Percentiles rank a stretch among this genome's conserved stretches.
phyloP scores from a whole-genome alignment of 1,140 invertebrate species.

The Phocides pigmalion region DNA sequence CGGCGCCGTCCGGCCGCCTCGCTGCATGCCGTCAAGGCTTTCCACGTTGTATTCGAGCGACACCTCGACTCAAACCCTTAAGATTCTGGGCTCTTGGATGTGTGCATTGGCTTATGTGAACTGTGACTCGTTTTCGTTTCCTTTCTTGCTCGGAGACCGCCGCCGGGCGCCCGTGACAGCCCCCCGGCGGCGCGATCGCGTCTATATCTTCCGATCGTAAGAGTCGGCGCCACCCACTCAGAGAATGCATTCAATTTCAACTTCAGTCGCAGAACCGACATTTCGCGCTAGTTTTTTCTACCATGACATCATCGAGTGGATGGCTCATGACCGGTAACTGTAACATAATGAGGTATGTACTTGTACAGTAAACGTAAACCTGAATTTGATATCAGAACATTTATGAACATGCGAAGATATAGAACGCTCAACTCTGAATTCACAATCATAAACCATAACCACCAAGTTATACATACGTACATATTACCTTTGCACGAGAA shows the following conservation, averaged over 20 bases:
- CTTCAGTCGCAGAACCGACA: constrained; percentile 24
- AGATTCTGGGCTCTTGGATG: constrained; percentile 83
- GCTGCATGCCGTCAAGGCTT: constrained; percentile 80
- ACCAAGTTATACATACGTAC: constrained; percentile 62
- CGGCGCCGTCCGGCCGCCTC: constrained; percentile 66
- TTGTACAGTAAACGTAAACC: constrained; percentile 33
- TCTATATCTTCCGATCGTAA: constrained; percentile 75
- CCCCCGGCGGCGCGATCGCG: constrained; percentile 68
- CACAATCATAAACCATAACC: constrained; percentile 73
- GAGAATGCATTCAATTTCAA: constrained; percentile 22
- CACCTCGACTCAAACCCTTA: constrained; percentile 81
- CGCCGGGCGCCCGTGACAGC: constrained; percentile 65
- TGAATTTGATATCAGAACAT: constrained; percentile 7
- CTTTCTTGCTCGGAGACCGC: constrained; percentile 78
- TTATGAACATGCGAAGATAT: constrained; percentile 67
- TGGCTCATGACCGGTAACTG: constrained; percentile 24
- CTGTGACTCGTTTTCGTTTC: constrained; percentile 83
- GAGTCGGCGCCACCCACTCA: constrained; percentile 29
- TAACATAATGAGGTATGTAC: constrained; percentile 52
- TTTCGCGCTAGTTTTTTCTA: constrained; percentile 27
- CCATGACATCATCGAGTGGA: constrained; percentile 31
- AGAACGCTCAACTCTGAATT: constrained; percentile 72
- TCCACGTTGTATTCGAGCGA: constrained; percentile 77
- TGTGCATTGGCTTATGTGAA: constrained; percentile 83
- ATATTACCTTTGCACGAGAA: constrained; percentile 78